Conservation (phyloP, 2,888 invertebrate genomes). For the Pachydiplax longipennis region DNA sequence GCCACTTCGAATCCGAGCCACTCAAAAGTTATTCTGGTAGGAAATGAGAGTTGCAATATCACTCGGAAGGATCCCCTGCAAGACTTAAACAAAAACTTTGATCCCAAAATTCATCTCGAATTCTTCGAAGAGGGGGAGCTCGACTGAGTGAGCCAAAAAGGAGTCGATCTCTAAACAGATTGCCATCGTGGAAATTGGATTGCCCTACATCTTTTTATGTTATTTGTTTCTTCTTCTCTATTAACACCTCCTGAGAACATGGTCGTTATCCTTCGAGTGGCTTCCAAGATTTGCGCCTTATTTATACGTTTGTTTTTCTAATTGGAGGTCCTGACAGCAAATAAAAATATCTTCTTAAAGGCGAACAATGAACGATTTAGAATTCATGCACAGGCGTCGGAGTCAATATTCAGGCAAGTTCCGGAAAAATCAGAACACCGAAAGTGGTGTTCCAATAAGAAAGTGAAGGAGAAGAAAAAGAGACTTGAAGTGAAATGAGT, state of each 20-base stretch:
- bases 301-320: no score
- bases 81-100: constrained; percentile 32
- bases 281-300: background rate
- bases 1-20: background rate
- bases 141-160: constrained; percentile 10
- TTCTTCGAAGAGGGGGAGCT: background rate
- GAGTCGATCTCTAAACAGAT: constrained; percentile 26
- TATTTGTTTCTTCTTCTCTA: background rate
- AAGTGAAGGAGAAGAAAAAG: no score
- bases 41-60: background rate
- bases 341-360: no score
- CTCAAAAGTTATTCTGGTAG: background rate
- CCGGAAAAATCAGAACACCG: no score
- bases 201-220: constrained; percentile 13
- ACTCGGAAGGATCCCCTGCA: background rate
- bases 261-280: background rate
- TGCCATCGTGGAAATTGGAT: background rate
- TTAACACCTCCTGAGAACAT: background rate
- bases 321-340: no score
- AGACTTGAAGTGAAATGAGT: no score
- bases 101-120: constrained; percentile 14
- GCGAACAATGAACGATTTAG: no score
- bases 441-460: no score
- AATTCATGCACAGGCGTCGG: no score
- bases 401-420: no score